Evolutionary conservation across 2,113 vertebrate genomes (phyloP), one percentile per base, ranked within the genome.

Genomic region (Scopus umbretta): DNA sequence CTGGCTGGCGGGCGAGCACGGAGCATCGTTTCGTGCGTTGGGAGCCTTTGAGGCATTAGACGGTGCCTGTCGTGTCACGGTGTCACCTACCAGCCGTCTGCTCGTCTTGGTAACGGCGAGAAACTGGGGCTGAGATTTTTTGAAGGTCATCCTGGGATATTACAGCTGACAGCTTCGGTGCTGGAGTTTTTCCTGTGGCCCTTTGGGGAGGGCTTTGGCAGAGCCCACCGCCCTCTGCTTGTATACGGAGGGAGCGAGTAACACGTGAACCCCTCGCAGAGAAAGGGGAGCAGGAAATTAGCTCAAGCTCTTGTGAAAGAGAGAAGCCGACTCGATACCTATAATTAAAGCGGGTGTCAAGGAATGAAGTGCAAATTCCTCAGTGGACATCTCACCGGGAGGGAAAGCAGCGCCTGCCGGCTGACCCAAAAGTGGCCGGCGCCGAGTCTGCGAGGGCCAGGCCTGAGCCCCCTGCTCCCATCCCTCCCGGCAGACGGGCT

Each of bases 281-380:
- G 62, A 70, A 88, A 83, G 55, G 63, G 88, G 83, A 96, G 89
- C 88, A 61, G 90, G 94, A 87, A 87, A 52, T 84, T 55, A n/a
- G 73, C 71, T 76, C 86, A 82, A n/a, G 92, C 83, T 93, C 94
- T 96, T 97, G 94, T 75, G 90, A 93, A 95, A 97, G 94, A 89
- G 78, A 56, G 62, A 68, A 83, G 65, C 81, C 2, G 19, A 1
- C 70, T 27, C 1, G 34, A 89, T 55, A 91, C 93, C 94, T 96
- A 3, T 94, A 94, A 97, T 97, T 96, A 97, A 79, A 93, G 83
- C 84, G 3, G 86, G 88, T 96, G 94, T 96, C 86, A 92, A 86
- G 86, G 92, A 92, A 80, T 91, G 94, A 92, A 86, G 75, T 23
- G 70, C 76, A 34, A 27, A 97, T 97, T 96, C 95, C 93, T 91